Evolutionary conservation across 2,888 invertebrate species (phyloP).

Genomic region (Petrophora chlorosata): DNA sequence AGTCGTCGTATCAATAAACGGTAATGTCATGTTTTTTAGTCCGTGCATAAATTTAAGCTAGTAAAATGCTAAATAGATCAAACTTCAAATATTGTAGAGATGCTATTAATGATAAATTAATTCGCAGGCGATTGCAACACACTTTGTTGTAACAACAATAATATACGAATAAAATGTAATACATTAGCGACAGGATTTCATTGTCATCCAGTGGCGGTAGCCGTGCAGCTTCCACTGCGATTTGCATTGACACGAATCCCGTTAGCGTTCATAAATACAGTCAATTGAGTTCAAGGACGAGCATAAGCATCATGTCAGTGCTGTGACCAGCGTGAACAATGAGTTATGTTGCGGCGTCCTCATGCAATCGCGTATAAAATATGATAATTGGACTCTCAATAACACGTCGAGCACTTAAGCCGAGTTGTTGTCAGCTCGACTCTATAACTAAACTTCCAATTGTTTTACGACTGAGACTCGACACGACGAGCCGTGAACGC

Average conservation of each 20-base stretch:
- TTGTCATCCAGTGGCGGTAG: conserved; percentile 52
- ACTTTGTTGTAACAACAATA: conserved; percentile 4
- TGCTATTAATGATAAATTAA: no score
- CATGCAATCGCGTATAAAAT: conserved; percentile 78
- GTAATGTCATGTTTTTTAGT: neutral
- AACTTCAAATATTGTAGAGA: no score
- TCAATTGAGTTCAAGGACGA: conserved; percentile 82
- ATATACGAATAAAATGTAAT: conserved; percentile 22
- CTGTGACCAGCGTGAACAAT: conserved; percentile 82
- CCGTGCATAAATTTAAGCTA: neutral
- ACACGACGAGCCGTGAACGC: conserved; percentile 11
- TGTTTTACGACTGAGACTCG: conserved; percentile 20
- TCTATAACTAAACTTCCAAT: conserved; percentile 28
- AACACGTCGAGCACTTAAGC: conserved; percentile 44
- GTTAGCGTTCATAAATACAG: conserved; percentile 76
- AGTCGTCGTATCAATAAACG: conserved; percentile 2
- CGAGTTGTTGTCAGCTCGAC: conserved; percentile 46
- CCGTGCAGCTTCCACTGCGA: conserved; percentile 61
- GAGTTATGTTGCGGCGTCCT: conserved; percentile 73
- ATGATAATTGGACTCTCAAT: conserved; percentile 75
- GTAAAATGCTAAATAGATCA: no score
- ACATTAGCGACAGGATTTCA: conserved; percentile 31
- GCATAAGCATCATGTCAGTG: conserved; percentile 70
- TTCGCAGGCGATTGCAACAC: no score
- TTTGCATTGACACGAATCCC: conserved; percentile 80